These are phyloP conservation scores for Donacobius atricapilla DNA, from an alignment of 2,113 vertebrate species.

Conservation along the genomic window DNA sequence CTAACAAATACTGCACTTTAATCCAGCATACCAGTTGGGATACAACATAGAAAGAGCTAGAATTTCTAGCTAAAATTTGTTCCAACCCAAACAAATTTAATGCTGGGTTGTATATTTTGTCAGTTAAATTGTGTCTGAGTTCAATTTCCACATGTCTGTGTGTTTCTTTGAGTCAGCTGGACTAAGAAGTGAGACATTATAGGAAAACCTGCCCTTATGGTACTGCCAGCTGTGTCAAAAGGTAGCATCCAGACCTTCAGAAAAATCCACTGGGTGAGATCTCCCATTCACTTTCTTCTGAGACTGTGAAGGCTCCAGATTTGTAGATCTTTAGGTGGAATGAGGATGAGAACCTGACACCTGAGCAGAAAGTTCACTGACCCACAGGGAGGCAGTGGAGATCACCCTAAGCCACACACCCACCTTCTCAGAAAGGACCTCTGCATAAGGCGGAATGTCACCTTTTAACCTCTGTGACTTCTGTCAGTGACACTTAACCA, in stretches of 20 bases:
- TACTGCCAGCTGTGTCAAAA: not conserved
- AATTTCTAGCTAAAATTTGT: not conserved
- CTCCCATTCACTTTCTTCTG: not conserved
- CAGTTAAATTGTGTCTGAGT: not conserved
- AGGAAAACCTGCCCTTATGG: not conserved
- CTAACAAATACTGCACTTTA: not conserved
- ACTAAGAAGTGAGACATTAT: not conserved
- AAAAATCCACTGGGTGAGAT: not conserved
- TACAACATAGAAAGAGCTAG: not conserved
- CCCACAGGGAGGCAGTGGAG: not conserved
- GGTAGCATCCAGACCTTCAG: not conserved
- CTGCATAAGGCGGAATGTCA: not conserved
- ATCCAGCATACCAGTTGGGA: not conserved
- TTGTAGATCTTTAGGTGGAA: not conserved
- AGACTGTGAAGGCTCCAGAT: not conserved
- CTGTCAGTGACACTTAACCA: not conserved
- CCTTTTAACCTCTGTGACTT: not conserved
- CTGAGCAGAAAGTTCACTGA: not conserved
- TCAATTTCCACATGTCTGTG: slow-evolving; percentile 1
- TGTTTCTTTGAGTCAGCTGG: slow-evolving; percentile 15
- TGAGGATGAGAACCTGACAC: not conserved
- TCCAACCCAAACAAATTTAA: slow-evolving; percentile 31
- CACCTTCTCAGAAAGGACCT: not conserved
- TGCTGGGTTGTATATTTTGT: not conserved
- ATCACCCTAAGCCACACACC: rapidly evolving